These are phyloP conservation scores for Cryptoprocta ferox DNA, from an alignment of 2,797 vertebrate species.

Conservation along the genomic window DNA sequence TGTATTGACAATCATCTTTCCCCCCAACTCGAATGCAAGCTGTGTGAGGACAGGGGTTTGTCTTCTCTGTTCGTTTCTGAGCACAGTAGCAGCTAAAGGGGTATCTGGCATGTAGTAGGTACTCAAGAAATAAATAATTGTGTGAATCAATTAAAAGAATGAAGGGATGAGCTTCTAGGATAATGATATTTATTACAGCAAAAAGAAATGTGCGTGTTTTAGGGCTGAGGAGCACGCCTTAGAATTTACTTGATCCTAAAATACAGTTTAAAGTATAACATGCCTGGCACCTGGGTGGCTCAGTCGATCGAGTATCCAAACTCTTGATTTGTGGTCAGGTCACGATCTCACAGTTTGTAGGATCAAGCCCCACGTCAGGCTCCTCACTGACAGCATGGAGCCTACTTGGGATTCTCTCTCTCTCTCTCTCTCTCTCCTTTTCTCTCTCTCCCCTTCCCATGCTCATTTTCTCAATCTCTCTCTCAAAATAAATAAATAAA, in stretches of 20 bases:
- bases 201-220: conserved; percentile 38
- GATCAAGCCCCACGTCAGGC: too few relatives aligned
- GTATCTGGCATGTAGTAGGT: neutral
- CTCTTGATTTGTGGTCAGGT: too few relatives aligned
- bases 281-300: neutral
- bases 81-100: neutral
- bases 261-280: conserved; percentile 27
- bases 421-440: too few relatives aligned
- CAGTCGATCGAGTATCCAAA: too few relatives aligned
- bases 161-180: neutral
- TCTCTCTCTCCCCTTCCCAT: too few relatives aligned
- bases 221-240: neutral
- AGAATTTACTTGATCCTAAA: conserved; percentile 55
- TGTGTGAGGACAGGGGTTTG: neutral
- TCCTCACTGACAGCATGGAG: too few relatives aligned
- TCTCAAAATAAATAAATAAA: too few relatives aligned
- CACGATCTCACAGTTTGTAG: too few relatives aligned
- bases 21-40: neutral
- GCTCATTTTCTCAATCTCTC: too few relatives aligned
- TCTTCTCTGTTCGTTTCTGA: conserved; percentile 8
- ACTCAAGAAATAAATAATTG: conserved; percentile 34
- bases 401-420: too few relatives aligned
- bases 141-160: neutral
- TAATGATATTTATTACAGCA: conserved; percentile 26
- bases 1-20: conserved; percentile 12